Evolutionary conservation across 2,888 invertebrate genomes (phyloP).

Genomic region (Pyrocoelia pectoralis): DNA sequence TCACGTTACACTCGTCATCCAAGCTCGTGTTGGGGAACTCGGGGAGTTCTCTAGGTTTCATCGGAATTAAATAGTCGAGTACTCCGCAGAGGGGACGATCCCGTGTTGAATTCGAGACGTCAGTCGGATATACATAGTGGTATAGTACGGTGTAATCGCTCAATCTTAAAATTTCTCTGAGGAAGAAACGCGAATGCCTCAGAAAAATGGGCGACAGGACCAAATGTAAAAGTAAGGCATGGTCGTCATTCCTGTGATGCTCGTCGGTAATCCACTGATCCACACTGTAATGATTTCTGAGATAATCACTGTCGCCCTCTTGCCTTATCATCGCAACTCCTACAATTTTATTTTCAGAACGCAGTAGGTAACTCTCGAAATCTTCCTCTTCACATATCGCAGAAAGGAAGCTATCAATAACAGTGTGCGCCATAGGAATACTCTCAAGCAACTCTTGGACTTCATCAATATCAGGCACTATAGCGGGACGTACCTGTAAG

Average conservation of each 20-base stretch:
- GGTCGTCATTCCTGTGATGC: slow-evolving; percentile 49
- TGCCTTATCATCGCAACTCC: slow-evolving; percentile 51
- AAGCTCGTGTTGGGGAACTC: slow-evolving; percentile 34
- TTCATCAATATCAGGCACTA: slow-evolving; percentile 38
- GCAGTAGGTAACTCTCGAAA: slow-evolving; percentile 45
- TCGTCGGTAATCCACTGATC: slow-evolving; percentile 53
- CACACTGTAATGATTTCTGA: slow-evolving; percentile 57
- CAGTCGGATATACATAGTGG: slow-evolving; percentile 64
- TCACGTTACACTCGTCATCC: slow-evolving; percentile 28
- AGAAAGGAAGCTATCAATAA: slow-evolving; percentile 44
- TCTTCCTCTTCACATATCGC: slow-evolving; percentile 44
- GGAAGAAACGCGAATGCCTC: slow-evolving; percentile 64
- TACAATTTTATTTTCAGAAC: slow-evolving; percentile 44
- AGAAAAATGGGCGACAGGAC: slow-evolving; percentile 68
- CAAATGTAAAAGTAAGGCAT: slow-evolving; percentile 59
- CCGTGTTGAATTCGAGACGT: slow-evolving; percentile 33
- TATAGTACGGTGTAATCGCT: slow-evolving; percentile 64
- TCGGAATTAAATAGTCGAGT: slow-evolving; percentile 46
- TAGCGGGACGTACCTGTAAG: slow-evolving; percentile 44
- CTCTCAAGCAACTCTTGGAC: slow-evolving; percentile 43
- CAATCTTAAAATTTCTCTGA: slow-evolving; percentile 69
- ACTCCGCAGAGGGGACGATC: slow-evolving; percentile 45
- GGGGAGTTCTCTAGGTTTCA: slow-evolving; percentile 48
- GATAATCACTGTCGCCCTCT: slow-evolving; percentile 52
- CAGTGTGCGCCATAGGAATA: slow-evolving; percentile 37